A percentile compares a stretch with the other conserved stretches of the same genome.
Conservation (phyloP, 2,888 invertebrate genomes). For the Trissolcus brochymenae region DNA sequence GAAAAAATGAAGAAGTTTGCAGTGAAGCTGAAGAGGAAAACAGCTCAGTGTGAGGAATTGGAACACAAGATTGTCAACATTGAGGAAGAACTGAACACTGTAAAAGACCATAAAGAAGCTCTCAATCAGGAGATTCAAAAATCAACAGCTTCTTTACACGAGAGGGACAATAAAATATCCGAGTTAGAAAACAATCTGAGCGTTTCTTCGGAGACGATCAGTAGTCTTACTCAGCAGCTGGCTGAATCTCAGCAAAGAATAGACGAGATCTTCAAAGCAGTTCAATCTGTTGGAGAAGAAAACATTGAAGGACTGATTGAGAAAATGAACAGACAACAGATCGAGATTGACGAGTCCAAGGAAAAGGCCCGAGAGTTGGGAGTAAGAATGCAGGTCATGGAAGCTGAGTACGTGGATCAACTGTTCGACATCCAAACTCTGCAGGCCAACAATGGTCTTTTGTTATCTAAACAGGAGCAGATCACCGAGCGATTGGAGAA, state of each 20-base stretch:
- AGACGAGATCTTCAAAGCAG: slow-evolving; percentile 9
- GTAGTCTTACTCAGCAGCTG: slow-evolving; percentile 57
- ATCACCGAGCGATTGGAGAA: slow-evolving; percentile 71
- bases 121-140: slow-evolving; percentile 66
- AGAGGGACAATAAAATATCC: slow-evolving; percentile 66
- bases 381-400: slow-evolving; percentile 74
- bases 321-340: slow-evolving; percentile 61
- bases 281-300: slow-evolving; percentile 54
- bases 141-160: slow-evolving; percentile 56
- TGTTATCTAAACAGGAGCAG: slow-evolving; percentile 74
- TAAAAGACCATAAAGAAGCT: slow-evolving; percentile 69
- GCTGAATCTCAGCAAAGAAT: slow-evolving; percentile 58
- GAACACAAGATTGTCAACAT: slow-evolving; percentile 74
- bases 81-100: slow-evolving; percentile 31
- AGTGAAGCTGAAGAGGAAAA: slow-evolving; percentile 85
- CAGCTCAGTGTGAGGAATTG: slow-evolving; percentile 81
- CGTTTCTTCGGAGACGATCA: slow-evolving; percentile 40
- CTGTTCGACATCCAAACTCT: slow-evolving; percentile 68
- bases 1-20: slow-evolving; percentile 89
- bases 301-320: slow-evolving; percentile 52
- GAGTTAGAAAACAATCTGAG: slow-evolving; percentile 64
- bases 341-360: slow-evolving; percentile 68
- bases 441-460: slow-evolving; percentile 67
- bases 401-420: slow-evolving; percentile 70
- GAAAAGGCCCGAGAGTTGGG: slow-evolving; percentile 72